Evolutionary conservation across 2,797 vertebrate species (phyloP).

Genomic region (Crotalus adamanteus): DNA sequence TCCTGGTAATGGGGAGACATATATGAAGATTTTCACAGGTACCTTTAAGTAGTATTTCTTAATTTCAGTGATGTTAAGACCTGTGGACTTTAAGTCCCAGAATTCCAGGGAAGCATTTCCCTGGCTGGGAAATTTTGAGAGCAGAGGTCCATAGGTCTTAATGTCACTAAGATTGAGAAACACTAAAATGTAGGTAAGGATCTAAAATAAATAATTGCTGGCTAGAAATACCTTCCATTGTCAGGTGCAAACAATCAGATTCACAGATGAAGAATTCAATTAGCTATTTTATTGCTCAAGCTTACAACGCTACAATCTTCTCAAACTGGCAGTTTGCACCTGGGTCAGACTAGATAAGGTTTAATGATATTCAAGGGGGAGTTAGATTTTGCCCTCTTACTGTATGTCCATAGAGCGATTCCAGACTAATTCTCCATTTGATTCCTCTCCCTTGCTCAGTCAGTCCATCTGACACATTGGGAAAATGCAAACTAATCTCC

Average conservation of each 20-base stretch:
- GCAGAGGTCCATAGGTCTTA: not conserved
- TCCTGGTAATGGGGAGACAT: not conserved
- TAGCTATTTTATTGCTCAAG: not conserved
- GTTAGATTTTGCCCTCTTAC: not conserved
- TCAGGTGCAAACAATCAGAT: not conserved
- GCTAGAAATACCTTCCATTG: conserved; percentile 23
- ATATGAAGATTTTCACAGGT: not conserved
- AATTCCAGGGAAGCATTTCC: not conserved
- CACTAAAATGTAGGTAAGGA: not conserved
- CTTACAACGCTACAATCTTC: not conserved
- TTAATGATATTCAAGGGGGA: not conserved
- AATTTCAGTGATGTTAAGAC: not conserved
- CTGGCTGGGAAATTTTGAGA: not conserved
- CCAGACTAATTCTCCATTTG: not conserved
- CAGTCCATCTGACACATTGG: not conserved
- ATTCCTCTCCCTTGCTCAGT: not conserved
- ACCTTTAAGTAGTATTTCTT: not conserved
- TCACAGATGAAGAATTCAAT: not conserved
- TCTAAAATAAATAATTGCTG: not conserved
- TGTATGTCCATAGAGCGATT: not conserved
- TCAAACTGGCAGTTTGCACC: not conserved
- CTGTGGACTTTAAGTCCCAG: not conserved
- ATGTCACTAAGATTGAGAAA: not conserved
- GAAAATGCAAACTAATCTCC: conserved; percentile 5
- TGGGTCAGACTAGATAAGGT: not conserved